phyloP scores from a whole-genome alignment of 2,113 vertebrate species.

The Syngnathus typhle region DNA sequence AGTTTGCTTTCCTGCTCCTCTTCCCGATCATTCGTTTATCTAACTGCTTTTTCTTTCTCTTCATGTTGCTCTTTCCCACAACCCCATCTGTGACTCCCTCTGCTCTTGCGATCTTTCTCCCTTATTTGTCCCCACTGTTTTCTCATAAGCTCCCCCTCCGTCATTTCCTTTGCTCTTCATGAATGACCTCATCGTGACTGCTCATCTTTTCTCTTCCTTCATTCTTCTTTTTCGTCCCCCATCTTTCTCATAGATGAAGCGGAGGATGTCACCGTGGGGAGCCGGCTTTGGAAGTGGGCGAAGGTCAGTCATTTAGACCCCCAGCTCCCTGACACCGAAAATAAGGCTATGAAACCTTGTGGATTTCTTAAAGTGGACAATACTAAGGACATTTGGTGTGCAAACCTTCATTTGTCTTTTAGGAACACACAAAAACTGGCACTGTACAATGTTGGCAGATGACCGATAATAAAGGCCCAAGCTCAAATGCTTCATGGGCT shows the following conservation, averaged over 20 bases:
- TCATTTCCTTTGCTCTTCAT: conserved; percentile 9
- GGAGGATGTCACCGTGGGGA: conserved; percentile 53
- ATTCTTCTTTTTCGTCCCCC: conserved; percentile 6
- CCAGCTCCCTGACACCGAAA: conserved; percentile 11
- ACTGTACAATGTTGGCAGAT: not conserved
- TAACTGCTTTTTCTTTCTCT: conserved; percentile 45
- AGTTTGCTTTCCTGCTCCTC: conserved; percentile 34
- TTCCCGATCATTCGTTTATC: conserved; percentile 50
- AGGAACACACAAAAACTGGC: not conserved
- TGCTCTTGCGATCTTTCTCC: not conserved
- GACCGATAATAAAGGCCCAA: too few relatives aligned
- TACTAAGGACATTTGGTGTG: not conserved
- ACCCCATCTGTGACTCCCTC: conserved; percentile 40
- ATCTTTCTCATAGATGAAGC: conserved; percentile 55
- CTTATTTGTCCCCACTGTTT: conserved; percentile 26
- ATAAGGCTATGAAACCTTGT: not conserved
- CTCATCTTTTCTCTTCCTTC: not conserved
- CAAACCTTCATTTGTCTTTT: not conserved
- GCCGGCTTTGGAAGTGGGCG: conserved; percentile 43
- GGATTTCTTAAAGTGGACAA: not conserved
- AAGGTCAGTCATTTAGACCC: conserved; percentile 60
- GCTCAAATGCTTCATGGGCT: too few relatives aligned
- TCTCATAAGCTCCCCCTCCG: conserved; percentile 15
- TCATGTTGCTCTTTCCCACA: conserved; percentile 57
- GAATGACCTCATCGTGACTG: conserved; percentile 4